Evolutionary conservation across 2,797 vertebrate species (phyloP), one percentile per base, ranked within the genome.

Genomic region (Glossophaga mutica): DNA sequence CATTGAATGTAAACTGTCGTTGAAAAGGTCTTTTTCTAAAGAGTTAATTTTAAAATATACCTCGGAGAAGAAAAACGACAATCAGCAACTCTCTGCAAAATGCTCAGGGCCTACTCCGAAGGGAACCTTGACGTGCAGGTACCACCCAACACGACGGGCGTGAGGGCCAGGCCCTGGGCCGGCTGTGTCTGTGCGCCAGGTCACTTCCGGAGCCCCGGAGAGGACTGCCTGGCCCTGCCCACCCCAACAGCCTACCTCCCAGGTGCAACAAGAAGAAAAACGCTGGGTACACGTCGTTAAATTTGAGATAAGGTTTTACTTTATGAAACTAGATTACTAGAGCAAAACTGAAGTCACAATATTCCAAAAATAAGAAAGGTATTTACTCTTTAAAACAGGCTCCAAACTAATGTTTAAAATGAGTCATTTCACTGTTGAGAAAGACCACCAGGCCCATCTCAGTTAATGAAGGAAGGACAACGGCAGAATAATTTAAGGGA

Each of bases 181-280:
- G 2, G 29, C 52, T 44, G 9, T 26, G 16, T 7, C 39, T 0
- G 0, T 0, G 39, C 16, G 5, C 4, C 0, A 7, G 5, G 48
- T 59, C 18, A 2, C 12, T 15, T 24, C 65, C 2, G 9, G 71
- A 55, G 65, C 46, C n/a, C 18, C 24, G 3, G 59, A 46, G 50
- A 57, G 29, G 50, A 11, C 42, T 24, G 59, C 59, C 73, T 9
- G 15, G 57, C 19, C 48, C 21, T n/a, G 12, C 52, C 11, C 14
- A 9, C 34, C 21, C 42, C 46, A 21, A 57, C 26, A 70, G 59
- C 6, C 3, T 2, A 29, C 14, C 12, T 48, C 50, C 46, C 50
- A 68, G 2, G 4, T 29, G 21, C 62, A 46, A 15, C 0, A 65
- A 73, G 46, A 65, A 65, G 46, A 84, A 37, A 70, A 70, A 19